Evolutionary conservation across 2,888 invertebrate species (phyloP).

Genomic region (Rhagonycha lutea): DNA sequence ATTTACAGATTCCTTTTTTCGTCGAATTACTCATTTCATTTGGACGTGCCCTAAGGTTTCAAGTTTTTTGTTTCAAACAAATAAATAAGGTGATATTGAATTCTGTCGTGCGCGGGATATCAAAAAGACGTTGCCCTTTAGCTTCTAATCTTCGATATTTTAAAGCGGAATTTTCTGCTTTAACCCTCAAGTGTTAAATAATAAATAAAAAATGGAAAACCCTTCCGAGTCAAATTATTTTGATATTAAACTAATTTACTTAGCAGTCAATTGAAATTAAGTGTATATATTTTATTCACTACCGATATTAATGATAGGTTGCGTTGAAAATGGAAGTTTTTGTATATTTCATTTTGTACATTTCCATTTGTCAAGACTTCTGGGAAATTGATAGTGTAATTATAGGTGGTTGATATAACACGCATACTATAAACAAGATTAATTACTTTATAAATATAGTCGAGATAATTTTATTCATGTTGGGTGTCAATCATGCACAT

Average conservation of each 20-base stretch:
- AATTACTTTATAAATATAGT: slow-evolving; percentile 43
- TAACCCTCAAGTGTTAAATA: neutral
- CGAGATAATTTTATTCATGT: slow-evolving; percentile 30
- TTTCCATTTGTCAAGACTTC: slow-evolving; percentile 30
- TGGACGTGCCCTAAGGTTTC: slow-evolving; percentile 2
- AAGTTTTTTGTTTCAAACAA: slow-evolving; percentile 14
- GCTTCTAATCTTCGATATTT: neutral
- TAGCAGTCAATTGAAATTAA: slow-evolving; percentile 21
- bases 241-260: slow-evolving; percentile 17
- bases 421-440: slow-evolving; percentile 41
- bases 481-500: slow-evolving; percentile 21
- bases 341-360: slow-evolving; percentile 29
- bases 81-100: slow-evolving; percentile 6
- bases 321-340: slow-evolving; percentile 14
- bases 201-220: neutral
- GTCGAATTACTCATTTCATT: slow-evolving; percentile 18
- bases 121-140: slow-evolving; percentile 3
- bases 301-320: slow-evolving; percentile 15
- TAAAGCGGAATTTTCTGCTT: neutral
- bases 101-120: slow-evolving; percentile 6
- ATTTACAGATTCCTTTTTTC: neutral
- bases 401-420: slow-evolving; percentile 37
- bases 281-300: neutral
- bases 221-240: slow-evolving; percentile 1
- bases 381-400: slow-evolving; percentile 39